A percentile compares a stretch with the other conserved stretches of the same genome.
These are phyloP conservation scores for Drosophila arawakana DNA, from an alignment of 1,140 invertebrate species.

Conservation along the genomic window DNA sequence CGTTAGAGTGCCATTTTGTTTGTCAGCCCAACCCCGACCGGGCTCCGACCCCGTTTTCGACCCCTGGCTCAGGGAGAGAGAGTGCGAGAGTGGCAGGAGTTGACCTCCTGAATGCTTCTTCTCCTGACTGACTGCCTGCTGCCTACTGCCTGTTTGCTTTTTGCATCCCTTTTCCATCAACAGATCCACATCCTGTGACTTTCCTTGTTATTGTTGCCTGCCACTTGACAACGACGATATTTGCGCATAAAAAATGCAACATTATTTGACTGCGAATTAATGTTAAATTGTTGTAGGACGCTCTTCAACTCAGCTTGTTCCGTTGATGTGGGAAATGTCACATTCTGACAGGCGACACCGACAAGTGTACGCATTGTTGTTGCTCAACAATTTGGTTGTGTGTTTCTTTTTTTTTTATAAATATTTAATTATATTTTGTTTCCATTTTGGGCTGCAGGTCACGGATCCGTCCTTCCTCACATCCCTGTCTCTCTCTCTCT, in stretches of 20 bases:
- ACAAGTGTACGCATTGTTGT: slow-evolving; percentile 77
- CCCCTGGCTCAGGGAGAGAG: neutral
- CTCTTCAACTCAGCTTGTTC: slow-evolving; percentile 44
- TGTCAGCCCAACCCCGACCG: slow-evolving; percentile 38
- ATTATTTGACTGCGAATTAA: slow-evolving; percentile 82
- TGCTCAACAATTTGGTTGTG: slow-evolving; percentile 52
- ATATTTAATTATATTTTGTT: slow-evolving; percentile 81
- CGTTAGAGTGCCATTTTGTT: slow-evolving; percentile 81
- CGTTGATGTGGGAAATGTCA: slow-evolving; percentile 82
- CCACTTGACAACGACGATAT: slow-evolving; percentile 81
- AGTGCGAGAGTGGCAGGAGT: slow-evolving; percentile 1
- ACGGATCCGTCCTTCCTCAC: slow-evolving; percentile 16
- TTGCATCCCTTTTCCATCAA: slow-evolving; percentile 53
- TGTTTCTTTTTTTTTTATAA: slow-evolving; percentile 56
- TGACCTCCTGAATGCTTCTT: slow-evolving; percentile 27
- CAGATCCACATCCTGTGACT: slow-evolving; percentile 50
- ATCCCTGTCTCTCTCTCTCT: slow-evolving; percentile 8
- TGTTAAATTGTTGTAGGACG: slow-evolving; percentile 80
- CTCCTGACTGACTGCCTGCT: neutral
- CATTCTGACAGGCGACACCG: slow-evolving; percentile 71
- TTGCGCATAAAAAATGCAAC: slow-evolving; percentile 81
- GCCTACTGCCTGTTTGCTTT: slow-evolving; percentile 15
- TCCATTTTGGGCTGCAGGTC: slow-evolving; percentile 60
- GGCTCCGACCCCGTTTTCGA: neutral
- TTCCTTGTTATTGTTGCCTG: slow-evolving; percentile 36